These are phyloP conservation scores for Drosophila prostipennis DNA, from an alignment of 2,888 invertebrate genomes.

Conservation along the genomic window DNA sequence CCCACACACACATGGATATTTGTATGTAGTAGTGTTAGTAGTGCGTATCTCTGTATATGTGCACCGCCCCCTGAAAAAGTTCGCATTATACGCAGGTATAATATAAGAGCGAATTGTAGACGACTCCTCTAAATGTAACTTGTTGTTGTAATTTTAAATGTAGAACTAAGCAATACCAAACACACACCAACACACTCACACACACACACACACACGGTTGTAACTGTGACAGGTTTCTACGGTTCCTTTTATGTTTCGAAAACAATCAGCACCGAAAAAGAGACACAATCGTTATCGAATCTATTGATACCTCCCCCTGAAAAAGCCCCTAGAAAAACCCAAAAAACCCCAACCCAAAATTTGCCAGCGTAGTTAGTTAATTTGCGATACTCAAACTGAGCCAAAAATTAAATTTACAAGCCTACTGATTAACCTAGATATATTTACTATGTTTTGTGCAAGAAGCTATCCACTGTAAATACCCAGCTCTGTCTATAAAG, in stretches of 20 bases:
- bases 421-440: slow-evolving; percentile 38
- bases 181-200: slow-evolving; percentile 20
- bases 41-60: slow-evolving; percentile 43
- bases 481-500: slow-evolving; percentile 36
- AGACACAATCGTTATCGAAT: slow-evolving; percentile 67
- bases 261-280: slow-evolving; percentile 66
- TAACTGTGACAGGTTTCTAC: slow-evolving; percentile 64
- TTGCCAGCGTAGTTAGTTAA: slow-evolving; percentile 64
- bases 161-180: slow-evolving; percentile 67
- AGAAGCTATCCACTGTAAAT: slow-evolving; percentile 50
- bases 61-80: slow-evolving; percentile 30
- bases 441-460: slow-evolving; percentile 37
- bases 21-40: slow-evolving; percentile 67
- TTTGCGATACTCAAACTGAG: slow-evolving; percentile 72
- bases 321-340: not conserved
- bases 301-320: slow-evolving; percentile 54
- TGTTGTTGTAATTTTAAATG: slow-evolving; percentile 74
- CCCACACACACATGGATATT: slow-evolving; percentile 59
- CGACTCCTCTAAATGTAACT: slow-evolving; percentile 67
- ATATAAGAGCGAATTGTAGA: slow-evolving; percentile 43
- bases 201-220: slow-evolving; percentile 60
- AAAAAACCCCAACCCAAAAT: slow-evolving; percentile 13
- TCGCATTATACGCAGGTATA: slow-evolving; percentile 2
- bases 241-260: slow-evolving; percentile 63
- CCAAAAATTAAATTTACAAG: slow-evolving; percentile 68